Conservation (phyloP, 1,140 invertebrate species). For the Ceratosolen solmsi region DNA sequence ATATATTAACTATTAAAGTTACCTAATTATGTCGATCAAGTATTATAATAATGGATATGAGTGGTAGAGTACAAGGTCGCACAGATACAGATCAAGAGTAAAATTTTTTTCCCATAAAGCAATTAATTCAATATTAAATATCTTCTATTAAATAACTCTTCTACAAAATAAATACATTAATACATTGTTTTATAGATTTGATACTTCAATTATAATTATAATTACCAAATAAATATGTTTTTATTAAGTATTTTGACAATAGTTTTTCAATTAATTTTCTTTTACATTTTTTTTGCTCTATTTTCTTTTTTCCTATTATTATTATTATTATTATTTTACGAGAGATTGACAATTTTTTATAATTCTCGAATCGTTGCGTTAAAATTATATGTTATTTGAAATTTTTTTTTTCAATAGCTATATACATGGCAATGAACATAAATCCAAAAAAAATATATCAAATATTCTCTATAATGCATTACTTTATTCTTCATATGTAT, state of each 20-base stretch:
- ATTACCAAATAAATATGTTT: slow-evolving; percentile 20
- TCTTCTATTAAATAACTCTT: background rate
- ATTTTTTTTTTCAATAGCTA: slow-evolving; percentile 9
- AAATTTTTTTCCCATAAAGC: background rate
- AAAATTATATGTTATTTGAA: slow-evolving; percentile 10
- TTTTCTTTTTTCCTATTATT: too few relatives aligned
- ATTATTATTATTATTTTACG: slow-evolving; percentile 16
- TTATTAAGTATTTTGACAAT: slow-evolving; percentile 10
- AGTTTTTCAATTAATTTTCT: background rate
- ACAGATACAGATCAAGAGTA: background rate
- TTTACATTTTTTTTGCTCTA: slow-evolving; percentile 26
- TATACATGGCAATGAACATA: slow-evolving; percentile 38
- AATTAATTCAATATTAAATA: background rate
- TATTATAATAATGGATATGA: too few relatives aligned
- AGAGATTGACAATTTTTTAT: background rate
- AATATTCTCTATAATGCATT: slow-evolving; percentile 64
- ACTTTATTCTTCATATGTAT: slow-evolving; percentile 48
- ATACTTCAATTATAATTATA: too few relatives aligned
- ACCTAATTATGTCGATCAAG: too few relatives aligned
- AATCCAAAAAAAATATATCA: slow-evolving; percentile 37
- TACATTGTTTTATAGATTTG: background rate
- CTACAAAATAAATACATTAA: background rate
- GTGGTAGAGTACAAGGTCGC: too few relatives aligned
- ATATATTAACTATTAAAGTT: too few relatives aligned
- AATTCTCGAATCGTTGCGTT: slow-evolving; percentile 2